Conservation (phyloP, 1,140 invertebrate genomes). For the Drosophila biarmipes region DNA sequence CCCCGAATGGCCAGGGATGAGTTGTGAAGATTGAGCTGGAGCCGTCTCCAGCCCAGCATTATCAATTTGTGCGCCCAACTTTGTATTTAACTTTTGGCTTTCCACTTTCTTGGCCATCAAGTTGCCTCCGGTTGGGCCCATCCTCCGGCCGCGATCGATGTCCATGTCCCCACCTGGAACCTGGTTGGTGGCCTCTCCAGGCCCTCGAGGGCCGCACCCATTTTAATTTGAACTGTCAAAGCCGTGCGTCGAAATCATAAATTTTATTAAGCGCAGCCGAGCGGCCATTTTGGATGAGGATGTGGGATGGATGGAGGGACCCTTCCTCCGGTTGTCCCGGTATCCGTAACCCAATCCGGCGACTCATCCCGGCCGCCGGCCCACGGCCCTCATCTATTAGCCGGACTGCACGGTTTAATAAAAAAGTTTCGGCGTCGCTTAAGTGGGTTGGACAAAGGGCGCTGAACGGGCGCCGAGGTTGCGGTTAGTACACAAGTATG, state of each 20-base stretch:
- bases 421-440: slow-evolving; percentile 78
- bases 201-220: slow-evolving; percentile 50
- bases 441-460: slow-evolving; percentile 53
- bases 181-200: not conserved
- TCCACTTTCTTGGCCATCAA: slow-evolving; percentile 60
- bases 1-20: slow-evolving; percentile 1
- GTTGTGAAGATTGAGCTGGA: slow-evolving; percentile 1
- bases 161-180: slow-evolving; percentile 14
- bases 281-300: slow-evolving; percentile 70
- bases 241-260: slow-evolving; percentile 80
- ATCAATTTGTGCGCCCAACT: slow-evolving; percentile 80
- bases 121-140: not conserved
- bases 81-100: slow-evolving; percentile 82
- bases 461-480: slow-evolving; percentile 24
- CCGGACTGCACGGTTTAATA: slow-evolving; percentile 75
- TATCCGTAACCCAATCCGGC: slow-evolving; percentile 10
- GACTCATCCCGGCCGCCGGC: slow-evolving; percentile 4
- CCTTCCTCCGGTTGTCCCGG: slow-evolving; percentile 29
- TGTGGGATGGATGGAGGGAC: slow-evolving; percentile 28
- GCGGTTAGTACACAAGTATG: slow-evolving; percentile 68
- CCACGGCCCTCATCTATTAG: slow-evolving; percentile 62
- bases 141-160: not conserved
- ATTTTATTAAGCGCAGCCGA: slow-evolving; percentile 81
- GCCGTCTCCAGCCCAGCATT: slow-evolving; percentile 36
- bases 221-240: slow-evolving; percentile 83